A percentile compares a stretch with the other conserved stretches of the same genome.
phyloP scores from a whole-genome alignment of 2,797 vertebrate genomes.

The Rhinophrynus dorsalis region DNA sequence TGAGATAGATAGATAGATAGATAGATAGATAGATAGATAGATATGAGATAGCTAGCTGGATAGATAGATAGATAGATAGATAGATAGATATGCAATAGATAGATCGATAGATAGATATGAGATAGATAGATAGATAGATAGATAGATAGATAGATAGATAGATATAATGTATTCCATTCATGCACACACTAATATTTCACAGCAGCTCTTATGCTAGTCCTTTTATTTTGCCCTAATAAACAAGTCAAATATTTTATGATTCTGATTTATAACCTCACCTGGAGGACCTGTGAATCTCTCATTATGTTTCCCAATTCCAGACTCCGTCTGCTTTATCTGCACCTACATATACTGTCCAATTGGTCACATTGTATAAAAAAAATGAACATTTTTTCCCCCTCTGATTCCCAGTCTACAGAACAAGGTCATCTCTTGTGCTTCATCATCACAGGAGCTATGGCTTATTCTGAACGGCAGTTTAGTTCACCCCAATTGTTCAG shows the following conservation, averaged over 20 bases:
- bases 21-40: too few species aligned
- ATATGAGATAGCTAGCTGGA: too few species aligned
- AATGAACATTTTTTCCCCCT: not conserved
- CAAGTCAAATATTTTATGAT: not conserved
- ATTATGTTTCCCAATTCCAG: not conserved
- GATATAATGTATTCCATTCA: too few species aligned
- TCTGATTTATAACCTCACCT: not conserved
- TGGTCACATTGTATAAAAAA: slow-evolving; percentile 7
- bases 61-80: too few species aligned
- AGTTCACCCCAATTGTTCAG: not conserved
- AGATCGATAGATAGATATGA: too few species aligned
- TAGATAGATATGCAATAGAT: too few species aligned
- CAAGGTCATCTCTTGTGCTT: not conserved
- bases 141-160: too few species aligned
- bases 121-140: too few species aligned
- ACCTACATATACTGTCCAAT: not conserved
- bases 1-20: too few species aligned
- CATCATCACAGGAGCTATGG: not conserved
- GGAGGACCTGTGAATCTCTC: not conserved
- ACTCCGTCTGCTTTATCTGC: not conserved
- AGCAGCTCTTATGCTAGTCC: too few species aligned
- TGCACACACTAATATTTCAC: too few species aligned
- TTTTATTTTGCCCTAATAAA: not conserved
- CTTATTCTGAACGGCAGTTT: not conserved
- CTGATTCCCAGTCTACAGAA: not conserved